These are phyloP conservation scores for Anarrhichthys ocellatus DNA, from an alignment of 2,113 vertebrate genomes.

Conservation along the genomic window DNA sequence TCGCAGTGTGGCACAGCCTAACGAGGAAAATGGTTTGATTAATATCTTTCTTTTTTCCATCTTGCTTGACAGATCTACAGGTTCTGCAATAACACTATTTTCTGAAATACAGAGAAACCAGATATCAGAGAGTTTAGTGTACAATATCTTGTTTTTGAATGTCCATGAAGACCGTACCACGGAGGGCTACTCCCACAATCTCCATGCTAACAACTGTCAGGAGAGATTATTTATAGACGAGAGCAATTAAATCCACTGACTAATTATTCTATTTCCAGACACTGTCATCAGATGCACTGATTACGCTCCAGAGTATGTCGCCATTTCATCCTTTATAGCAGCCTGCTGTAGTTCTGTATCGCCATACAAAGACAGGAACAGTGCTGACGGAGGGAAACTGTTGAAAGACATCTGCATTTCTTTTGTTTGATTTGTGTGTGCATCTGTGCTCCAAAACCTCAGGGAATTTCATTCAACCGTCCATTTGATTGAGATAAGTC, in stretches of 20 bases:
- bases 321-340: constrained; percentile 33
- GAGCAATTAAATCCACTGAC: constrained; percentile 55
- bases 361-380: constrained; percentile 20
- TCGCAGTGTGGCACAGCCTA: no score
- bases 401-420: constrained; percentile 6
- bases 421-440: constrained; percentile 18
- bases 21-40: background rate
- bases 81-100: background rate
- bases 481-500: background rate
- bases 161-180: constrained; percentile 20
- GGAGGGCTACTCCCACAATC: constrained; percentile 28
- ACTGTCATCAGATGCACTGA: constrained; percentile 38
- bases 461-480: background rate
- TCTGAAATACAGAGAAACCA: background rate
- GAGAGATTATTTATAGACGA: constrained; percentile 65
- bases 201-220: constrained; percentile 45
- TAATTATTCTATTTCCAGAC: constrained; percentile 64
- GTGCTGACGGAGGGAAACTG: constrained; percentile 15
- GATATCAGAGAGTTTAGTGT: background rate
- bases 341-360: constrained; percentile 6
- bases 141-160: constrained; percentile 16
- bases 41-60: background rate
- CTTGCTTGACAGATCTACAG: background rate
- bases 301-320: constrained; percentile 42
- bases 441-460: background rate